Percentiles rank a stretch among this genome's conserved stretches.
phyloP scores from a whole-genome alignment of 2,888 invertebrate genomes.

The Aleiodes testaceus region DNA sequence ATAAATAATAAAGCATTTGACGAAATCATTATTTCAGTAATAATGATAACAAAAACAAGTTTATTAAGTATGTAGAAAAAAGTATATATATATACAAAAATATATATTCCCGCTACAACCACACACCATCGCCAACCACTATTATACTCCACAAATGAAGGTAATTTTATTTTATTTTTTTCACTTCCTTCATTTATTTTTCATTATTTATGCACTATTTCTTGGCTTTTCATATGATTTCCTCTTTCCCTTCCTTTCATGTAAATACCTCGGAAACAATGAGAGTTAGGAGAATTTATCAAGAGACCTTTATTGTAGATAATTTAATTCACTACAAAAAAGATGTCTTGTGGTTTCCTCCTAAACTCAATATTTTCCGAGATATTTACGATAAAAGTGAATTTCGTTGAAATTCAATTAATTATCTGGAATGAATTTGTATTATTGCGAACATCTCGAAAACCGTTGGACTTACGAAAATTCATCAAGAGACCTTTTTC shows the following conservation, averaged over 20 bases:
- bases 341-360: no score
- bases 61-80: conserved; percentile 41
- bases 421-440: no score
- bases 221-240: conserved; percentile 40
- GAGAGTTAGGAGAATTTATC: no score
- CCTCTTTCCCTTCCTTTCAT: conserved; percentile 7
- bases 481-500: background rate
- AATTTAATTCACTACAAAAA: no score
- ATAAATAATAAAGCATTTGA: conserved; percentile 42
- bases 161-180: conserved; percentile 64
- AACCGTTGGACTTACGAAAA: background rate
- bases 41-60: conserved; percentile 18
- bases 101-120: conserved; percentile 59
- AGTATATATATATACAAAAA: no score
- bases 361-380: no score
- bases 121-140: conserved; percentile 66
- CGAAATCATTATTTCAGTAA: conserved; percentile 34
- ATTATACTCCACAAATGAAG: conserved; percentile 68
- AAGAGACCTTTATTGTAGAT: no score
- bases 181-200: conserved; percentile 31
- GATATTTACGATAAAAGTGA: no score
- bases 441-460: background rate
- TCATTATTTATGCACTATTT: conserved; percentile 27
- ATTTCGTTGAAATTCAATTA: no score
- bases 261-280: background rate